phyloP scores from a whole-genome alignment of 1,140 invertebrate genomes.

The Cyrtorhinus lividipennis region DNA sequence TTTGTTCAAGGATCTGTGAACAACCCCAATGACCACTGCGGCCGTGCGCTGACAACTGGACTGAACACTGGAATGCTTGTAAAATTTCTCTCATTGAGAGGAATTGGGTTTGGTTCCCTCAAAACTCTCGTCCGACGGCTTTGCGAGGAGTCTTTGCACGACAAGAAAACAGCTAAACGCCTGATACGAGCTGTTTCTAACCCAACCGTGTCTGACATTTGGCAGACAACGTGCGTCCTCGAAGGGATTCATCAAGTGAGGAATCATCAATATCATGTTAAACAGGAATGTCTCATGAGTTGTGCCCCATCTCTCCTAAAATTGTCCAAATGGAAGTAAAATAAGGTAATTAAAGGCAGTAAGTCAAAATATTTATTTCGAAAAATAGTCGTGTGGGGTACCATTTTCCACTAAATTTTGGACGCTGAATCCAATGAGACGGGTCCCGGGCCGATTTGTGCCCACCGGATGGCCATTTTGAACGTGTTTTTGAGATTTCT shows the following conservation, averaged over 20 bases:
- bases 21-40: background rate
- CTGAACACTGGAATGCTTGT: constrained; percentile 11
- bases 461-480: too few relatives aligned
- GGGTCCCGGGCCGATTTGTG: too few relatives aligned
- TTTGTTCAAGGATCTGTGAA: background rate
- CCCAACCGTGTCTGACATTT: background rate
- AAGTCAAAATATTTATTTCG: too few relatives aligned
- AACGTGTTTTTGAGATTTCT: too few relatives aligned
- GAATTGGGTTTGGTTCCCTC: background rate
- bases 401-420: too few relatives aligned
- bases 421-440: too few relatives aligned
- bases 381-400: too few relatives aligned
- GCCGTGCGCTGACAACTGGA: background rate
- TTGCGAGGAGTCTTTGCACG: background rate
- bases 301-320: too few relatives aligned
- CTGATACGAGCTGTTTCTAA: background rate
- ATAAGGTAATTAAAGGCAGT: too few relatives aligned
- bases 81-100: constrained; percentile 10
- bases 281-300: background rate
- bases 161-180: constrained; percentile 5
- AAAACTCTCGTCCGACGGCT: constrained; percentile 6
- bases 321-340: too few relatives aligned
- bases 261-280: background rate
- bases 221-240: constrained; percentile 12
- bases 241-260: constrained; percentile 9